A percentile compares a stretch with the other conserved stretches of the same genome.
These are phyloP conservation scores for Rhegmatorhina hoffmannsi DNA, from an alignment of 2,113 vertebrate species.

Conservation along the genomic window DNA sequence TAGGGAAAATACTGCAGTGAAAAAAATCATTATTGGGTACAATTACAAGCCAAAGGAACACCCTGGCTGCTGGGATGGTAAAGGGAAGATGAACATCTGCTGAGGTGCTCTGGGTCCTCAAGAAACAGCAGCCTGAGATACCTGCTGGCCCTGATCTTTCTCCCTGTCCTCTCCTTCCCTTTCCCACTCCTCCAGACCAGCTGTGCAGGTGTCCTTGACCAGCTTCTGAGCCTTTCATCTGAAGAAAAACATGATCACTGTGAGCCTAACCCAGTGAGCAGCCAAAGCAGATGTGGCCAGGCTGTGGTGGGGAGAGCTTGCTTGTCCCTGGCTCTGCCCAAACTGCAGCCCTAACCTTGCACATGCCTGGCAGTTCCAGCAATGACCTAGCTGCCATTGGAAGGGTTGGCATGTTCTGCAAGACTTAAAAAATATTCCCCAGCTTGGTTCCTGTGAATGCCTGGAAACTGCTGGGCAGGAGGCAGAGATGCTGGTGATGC, in stretches of 20 bases:
- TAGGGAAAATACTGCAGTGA: background rate
- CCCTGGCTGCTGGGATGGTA: background rate
- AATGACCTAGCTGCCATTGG: background rate
- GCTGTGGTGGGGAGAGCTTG: background rate
- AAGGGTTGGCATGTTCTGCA: background rate
- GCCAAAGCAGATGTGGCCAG: fast-evolving
- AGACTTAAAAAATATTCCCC: background rate
- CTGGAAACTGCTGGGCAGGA: background rate
- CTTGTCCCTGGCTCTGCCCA: background rate
- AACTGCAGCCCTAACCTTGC: fast-evolving
- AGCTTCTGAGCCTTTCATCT: background rate
- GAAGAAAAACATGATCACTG: fast-evolving
- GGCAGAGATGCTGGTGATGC: background rate
- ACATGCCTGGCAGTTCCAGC: background rate
- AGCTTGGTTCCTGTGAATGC: fast-evolving
- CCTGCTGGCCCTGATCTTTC: background rate
- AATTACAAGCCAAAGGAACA: background rate
- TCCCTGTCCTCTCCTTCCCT: background rate
- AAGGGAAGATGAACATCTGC: fast-evolving
- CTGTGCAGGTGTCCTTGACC: fast-evolving
- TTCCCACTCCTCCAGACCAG: background rate
- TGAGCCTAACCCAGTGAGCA: background rate
- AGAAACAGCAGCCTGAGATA: background rate
- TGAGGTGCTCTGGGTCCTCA: background rate
- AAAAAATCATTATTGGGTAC: background rate